These are phyloP conservation scores for Zoroaster sp. DNA, from an alignment of 53 echinoderm and acorn worm genomes.

Conservation along the genomic window DNA sequence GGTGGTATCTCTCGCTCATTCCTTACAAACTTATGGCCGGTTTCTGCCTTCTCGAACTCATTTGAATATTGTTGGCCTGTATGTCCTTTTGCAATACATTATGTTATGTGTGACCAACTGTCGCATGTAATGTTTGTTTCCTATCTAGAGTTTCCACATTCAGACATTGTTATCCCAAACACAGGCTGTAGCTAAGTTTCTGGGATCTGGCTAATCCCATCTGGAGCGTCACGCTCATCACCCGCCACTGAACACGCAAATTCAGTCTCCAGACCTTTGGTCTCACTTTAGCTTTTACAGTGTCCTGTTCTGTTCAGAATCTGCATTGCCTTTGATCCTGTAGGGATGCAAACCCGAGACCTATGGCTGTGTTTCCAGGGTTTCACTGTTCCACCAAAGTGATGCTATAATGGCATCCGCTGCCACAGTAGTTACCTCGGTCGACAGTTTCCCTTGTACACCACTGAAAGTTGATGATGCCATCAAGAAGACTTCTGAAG, in stretches of 20 bases:
- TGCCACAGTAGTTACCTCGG: slow-evolving; percentile 64
- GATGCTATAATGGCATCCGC: slow-evolving; percentile 68
- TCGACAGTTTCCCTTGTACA: slow-evolving; percentile 48
- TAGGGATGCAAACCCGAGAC: slow-evolving; percentile 69
- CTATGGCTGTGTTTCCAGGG: slow-evolving; percentile 73
- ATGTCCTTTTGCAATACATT: slow-evolving; percentile 43
- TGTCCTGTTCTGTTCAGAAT: slow-evolving; percentile 70
- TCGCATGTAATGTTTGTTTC: too few species aligned
- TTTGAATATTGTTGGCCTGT: background rate
- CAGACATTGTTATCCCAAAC: too few species aligned
- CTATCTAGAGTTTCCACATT: too few species aligned
- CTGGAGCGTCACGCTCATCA: too few species aligned
- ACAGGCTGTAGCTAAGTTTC: slow-evolving; percentile 33
- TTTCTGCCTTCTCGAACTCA: slow-evolving; percentile 57
- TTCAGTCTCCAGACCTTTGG: slow-evolving; percentile 61
- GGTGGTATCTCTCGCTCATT: slow-evolving; percentile 40
- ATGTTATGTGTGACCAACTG: too few species aligned
- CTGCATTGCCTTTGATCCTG: slow-evolving; percentile 65
- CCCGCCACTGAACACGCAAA: too few species aligned
- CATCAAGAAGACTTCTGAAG: slow-evolving; percentile 56
- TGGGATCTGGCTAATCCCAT: slow-evolving; percentile 56
- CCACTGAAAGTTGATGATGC: background rate
- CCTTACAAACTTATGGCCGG: slow-evolving; percentile 54
- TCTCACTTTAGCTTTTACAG: slow-evolving; percentile 52
- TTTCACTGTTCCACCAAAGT: slow-evolving; percentile 61